Base-by-base conservation (phyloP, 1,140 invertebrate genomes). In the Mactra quadrangularis region DNA sequence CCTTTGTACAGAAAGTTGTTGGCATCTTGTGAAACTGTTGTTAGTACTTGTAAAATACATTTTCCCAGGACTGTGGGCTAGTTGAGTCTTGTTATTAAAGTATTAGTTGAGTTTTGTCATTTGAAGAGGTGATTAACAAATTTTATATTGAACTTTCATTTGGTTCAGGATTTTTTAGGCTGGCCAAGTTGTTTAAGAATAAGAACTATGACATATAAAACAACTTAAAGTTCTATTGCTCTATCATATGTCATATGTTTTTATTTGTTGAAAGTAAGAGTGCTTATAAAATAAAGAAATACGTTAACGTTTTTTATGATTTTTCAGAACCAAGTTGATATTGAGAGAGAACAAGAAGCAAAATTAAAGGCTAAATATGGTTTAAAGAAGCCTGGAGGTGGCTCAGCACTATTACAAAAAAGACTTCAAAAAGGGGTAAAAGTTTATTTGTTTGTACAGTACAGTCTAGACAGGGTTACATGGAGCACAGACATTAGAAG, bases 321-420 rank as follows among this genome's bases (percentile, higher is more conserved):
- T 41, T 83, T 83, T 50, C 72, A 84, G 76, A 45, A 59, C 33
- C 89, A 85, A 68, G 25, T 68, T 17, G 84, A 86, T 38, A 85
- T 91, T 45, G 97, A 98, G 91, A 97, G 97, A 93, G 91, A 96
- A 68, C 97, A 99, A 93, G 98, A 99, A 93, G 97, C 96, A 47
- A 99, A 99, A 93, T 93, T 99, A 9, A 97, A 97, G 93, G 96
- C 97, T 0, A 99, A 98, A 93, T 99, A 98, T 94, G 97, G 97
- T 62, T 93, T 93, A 89, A 91, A 94, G 88, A 94, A 95, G 55
- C 77, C 82, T 6, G 71, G 74, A 35, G 86, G 84, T 83, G 97
- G 98, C 92, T 98, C 97, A 35, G 97, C 96, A 19, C 97, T 99
- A 91, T 93, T 99, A 66, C 97, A 98, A 91, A 99, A 99, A 91